Percentiles rank a stretch among this genome's conserved stretches.
Conservation (phyloP, 1,140 invertebrate species). For the Orussus abietinus region DNA sequence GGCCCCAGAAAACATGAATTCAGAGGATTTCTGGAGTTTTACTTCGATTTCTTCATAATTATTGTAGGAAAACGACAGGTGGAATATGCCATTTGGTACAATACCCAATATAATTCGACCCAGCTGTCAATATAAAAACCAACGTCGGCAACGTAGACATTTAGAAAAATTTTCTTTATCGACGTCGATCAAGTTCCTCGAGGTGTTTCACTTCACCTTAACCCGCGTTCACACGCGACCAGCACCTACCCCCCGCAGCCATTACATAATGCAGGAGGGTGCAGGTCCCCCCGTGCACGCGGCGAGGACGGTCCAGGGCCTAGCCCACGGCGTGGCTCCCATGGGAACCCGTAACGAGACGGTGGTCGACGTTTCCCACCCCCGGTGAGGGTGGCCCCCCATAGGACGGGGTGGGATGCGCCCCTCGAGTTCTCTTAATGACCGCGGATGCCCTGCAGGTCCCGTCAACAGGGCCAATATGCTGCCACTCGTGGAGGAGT, state of each 20-base stretch:
- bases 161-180: too few relatives aligned
- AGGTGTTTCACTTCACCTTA: too few relatives aligned
- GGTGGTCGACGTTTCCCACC: constrained; percentile 50
- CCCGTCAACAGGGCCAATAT: constrained; percentile 54
- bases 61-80: too few relatives aligned
- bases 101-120: too few relatives aligned
- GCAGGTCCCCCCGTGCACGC: neutral
- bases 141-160: too few relatives aligned
- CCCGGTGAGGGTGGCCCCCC: constrained; percentile 17
- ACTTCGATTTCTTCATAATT: too few relatives aligned
- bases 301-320: neutral
- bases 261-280: too few relatives aligned
- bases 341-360: constrained; percentile 54
- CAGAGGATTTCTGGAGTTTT: too few relatives aligned
- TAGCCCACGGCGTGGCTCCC: constrained; percentile 24
- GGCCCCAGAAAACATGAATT: too few relatives aligned
- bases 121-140: too few relatives aligned
- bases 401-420: neutral
- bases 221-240: constrained; percentile 15
- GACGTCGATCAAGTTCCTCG: too few relatives aligned
- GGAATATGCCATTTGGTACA: too few relatives aligned
- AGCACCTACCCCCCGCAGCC: neutral
- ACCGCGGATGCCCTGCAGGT: constrained; percentile 32
- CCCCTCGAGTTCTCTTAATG: constrained; percentile 2
- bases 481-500: constrained; percentile 37